Base-by-base conservation (phyloP, 2,797 vertebrate genomes). In the Dermochelys coriacea region DNA sequence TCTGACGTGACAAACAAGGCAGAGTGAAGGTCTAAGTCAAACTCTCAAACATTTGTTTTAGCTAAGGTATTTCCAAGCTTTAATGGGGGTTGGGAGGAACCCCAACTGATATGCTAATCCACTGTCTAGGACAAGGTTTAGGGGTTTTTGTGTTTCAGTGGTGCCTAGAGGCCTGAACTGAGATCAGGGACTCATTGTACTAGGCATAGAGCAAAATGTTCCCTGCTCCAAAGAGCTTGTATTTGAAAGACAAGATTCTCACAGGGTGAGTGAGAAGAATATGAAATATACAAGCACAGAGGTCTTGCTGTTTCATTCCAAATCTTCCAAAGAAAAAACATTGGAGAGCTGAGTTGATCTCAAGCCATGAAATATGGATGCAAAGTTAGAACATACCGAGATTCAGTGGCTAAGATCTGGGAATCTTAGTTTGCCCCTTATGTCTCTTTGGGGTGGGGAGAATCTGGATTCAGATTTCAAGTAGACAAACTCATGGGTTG, bases 1-100 rank as follows among this genome's bases (percentile, higher is more conserved):
- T 93, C 95, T 94, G 91, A 91, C 11, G 91, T 34, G 1, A 4
- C 88, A 93, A 96, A 54, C 15, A 82, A 61, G 59, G 15, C 11
- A 31, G 19, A 77, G 9, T 68, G 57, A 83, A 79, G 9, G 80
- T 0, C 86, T 86, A 37, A 59, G 54, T 9, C 50, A 8, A 87
- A 12, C 3, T 1, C 25, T 61, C 81, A 80, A 12, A 23, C 27
- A 1, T 14, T 93, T 21, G 21, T 16, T 45, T 82, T 88, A 94
- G 71, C 15, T 12, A 0, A 84, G 1, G 41, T 89, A 49, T 59
- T 45, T 6, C 3, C 47, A 6, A 52, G 3, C 0, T 0, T 47
- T 12, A 82, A 68, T 6, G 8, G 9, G 0, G 29, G n/a, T n/a
- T n/a, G 0, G 18, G 57, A 16, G 61, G 15, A 85, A 0, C 3